Percentiles rank a stretch among this genome's conserved stretches.
Evolutionary conservation across 2,797 vertebrate species (phyloP).

Genomic region (Aselliscus stoliczkanus): DNA sequence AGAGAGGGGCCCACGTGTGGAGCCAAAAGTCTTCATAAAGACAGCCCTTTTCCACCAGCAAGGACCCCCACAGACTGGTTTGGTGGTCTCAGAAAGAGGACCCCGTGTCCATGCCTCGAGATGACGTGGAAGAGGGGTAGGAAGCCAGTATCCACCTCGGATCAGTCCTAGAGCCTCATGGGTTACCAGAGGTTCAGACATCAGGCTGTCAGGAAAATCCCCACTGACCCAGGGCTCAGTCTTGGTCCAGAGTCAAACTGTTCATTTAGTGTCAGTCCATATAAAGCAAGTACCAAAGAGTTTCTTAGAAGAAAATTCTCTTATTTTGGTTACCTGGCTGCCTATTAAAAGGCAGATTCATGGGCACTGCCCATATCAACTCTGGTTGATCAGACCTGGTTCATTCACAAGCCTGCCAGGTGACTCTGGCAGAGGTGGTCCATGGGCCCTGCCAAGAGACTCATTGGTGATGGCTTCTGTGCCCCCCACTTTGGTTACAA

Average conservation of each 20-base stretch:
- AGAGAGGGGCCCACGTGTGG: neutral
- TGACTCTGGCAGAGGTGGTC: neutral
- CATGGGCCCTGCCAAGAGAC: accelerated
- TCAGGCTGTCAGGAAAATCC: neutral
- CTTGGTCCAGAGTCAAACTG: neutral
- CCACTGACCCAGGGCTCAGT: neutral
- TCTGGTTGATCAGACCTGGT: neutral
- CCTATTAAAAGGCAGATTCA: neutral
- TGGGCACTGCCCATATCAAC: too few relatives aligned
- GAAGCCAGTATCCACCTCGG: neutral
- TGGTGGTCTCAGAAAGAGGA: neutral
- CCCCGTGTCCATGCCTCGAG: accelerated
- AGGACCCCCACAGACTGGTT: neutral
- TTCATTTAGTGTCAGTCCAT: neutral
- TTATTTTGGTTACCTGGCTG: neutral
- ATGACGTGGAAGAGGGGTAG: neutral
- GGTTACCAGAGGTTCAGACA: neutral
- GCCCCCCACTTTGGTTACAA: neutral
- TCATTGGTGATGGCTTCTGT: neutral
- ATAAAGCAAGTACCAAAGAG: neutral
- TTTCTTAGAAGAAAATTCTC: neutral
- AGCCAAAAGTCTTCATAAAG: neutral
- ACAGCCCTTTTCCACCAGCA: neutral
- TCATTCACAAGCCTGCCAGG: neutral
- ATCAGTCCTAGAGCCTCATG: neutral